These are phyloP conservation scores for Albula glossodonta DNA, from an alignment of 2,113 vertebrate species.

Conservation along the genomic window DNA sequence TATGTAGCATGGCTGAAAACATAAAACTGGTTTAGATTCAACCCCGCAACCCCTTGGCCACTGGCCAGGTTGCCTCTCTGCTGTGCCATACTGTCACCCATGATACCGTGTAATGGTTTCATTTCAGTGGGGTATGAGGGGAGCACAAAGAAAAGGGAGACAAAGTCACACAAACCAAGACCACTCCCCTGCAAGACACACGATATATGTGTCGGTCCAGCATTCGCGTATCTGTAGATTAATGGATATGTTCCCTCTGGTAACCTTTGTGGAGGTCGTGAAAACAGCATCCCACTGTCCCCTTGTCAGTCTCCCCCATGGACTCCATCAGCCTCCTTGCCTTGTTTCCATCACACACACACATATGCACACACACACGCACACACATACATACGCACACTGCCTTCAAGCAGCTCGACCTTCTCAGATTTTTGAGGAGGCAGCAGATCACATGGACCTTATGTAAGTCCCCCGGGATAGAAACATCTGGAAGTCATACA, in stretches of 20 bases:
- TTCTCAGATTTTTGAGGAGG: not conserved
- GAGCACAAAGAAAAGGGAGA: too few relatives aligned
- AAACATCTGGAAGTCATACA: conserved; percentile 17
- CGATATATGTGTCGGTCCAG: not conserved
- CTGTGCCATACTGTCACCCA: not conserved
- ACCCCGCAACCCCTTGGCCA: not conserved
- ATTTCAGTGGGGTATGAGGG: too few relatives aligned
- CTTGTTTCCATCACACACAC: not conserved
- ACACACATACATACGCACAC: not conserved
- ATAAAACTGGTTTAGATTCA: not conserved
- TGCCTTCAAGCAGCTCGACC: not conserved
- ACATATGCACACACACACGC: too few relatives aligned
- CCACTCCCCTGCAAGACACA: not conserved
- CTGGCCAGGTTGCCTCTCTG: not conserved
- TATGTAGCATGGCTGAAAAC: not conserved
- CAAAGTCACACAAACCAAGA: not conserved
- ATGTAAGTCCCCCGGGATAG: not conserved
- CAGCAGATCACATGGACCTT: not conserved
- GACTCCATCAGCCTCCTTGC: not conserved
- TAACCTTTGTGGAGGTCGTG: not conserved
- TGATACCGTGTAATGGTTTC: too few relatives aligned
- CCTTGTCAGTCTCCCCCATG: not conserved
- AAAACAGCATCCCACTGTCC: not conserved
- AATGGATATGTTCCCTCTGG: not conserved
- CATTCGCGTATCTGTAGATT: not conserved